These are phyloP conservation scores for Empis stercorea DNA, from an alignment of 2,888 invertebrate genomes.

Conservation along the genomic window DNA sequence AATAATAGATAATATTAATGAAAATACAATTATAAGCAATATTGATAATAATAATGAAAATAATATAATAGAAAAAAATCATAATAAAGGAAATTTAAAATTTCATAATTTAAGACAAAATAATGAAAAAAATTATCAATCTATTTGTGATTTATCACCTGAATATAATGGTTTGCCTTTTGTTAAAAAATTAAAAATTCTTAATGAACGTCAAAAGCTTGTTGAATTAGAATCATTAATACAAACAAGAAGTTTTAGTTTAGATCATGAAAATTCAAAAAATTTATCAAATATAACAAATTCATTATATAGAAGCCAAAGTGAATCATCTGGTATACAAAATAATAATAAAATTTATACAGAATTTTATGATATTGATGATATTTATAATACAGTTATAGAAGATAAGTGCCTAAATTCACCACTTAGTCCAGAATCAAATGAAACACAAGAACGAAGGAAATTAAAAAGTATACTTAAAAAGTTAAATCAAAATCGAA, in stretches of 20 bases:
- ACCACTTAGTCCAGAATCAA: constrained; percentile 51
- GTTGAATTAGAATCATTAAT: constrained; percentile 68
- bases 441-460: constrained; percentile 70
- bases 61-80: too few relatives aligned
- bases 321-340: constrained; percentile 62
- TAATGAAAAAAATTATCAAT: constrained; percentile 59
- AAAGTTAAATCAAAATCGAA: constrained; percentile 56
- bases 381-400: too few relatives aligned
- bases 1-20: too few relatives aligned
- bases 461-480: constrained; percentile 76
- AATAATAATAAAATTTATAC: too few relatives aligned
- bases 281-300: constrained; percentile 41
- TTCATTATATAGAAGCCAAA: constrained; percentile 60
- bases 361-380: too few relatives aligned
- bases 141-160: constrained; percentile 77
- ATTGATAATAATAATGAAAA: too few relatives aligned
- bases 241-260: constrained; percentile 63
- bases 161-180: constrained; percentile 78
- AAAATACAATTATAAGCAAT: too few relatives aligned
- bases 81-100: constrained; percentile 11
- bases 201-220: constrained; percentile 76
- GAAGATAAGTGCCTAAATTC: constrained; percentile 18
- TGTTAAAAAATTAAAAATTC: constrained; percentile 76
- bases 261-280: constrained; percentile 57
- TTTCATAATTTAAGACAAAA: constrained; percentile 9